Conservation (phyloP, 2,888 invertebrate genomes). For the Bugula neritina region DNA sequence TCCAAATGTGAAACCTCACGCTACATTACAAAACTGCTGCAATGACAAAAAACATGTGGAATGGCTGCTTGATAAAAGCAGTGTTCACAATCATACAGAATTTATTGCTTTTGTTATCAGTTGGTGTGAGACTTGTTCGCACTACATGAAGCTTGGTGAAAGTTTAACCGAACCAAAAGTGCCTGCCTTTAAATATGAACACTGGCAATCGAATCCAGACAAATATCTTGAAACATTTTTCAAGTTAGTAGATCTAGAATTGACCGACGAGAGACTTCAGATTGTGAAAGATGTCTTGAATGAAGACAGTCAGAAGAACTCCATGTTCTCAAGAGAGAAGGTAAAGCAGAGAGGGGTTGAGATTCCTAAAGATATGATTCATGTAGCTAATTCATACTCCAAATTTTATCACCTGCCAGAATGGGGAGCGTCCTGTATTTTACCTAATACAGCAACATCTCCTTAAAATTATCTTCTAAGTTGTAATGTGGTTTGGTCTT, state of each 20-base stretch:
- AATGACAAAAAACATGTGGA: neutral
- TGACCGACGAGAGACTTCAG: neutral
- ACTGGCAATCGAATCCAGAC: neutral
- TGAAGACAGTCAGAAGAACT: neutral
- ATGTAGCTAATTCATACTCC: neutral
- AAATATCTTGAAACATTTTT: neutral
- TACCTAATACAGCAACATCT: neutral
- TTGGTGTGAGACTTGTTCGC: neutral
- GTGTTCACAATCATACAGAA: too few species aligned
- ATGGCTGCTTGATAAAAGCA: neutral
- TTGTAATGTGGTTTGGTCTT: too few species aligned
- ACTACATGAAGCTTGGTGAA: neutral
- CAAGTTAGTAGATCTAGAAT: neutral
- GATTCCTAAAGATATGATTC: neutral
- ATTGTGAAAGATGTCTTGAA: neutral
- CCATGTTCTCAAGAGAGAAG: neutral
- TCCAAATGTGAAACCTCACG: neutral
- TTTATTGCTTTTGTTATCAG: neutral
- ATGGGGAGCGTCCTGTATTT: neutral
- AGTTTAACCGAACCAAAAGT: too few species aligned
- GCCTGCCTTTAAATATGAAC: neutral
- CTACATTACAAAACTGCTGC: neutral
- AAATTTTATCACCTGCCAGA: slow-evolving; percentile 5
- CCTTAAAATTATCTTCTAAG: too few species aligned
- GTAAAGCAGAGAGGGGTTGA: neutral